Percentiles rank a stretch among this genome's conserved stretches.
phyloP scores from a whole-genome alignment of 2,888 invertebrate species.

The Ectemnius lituratus region DNA sequence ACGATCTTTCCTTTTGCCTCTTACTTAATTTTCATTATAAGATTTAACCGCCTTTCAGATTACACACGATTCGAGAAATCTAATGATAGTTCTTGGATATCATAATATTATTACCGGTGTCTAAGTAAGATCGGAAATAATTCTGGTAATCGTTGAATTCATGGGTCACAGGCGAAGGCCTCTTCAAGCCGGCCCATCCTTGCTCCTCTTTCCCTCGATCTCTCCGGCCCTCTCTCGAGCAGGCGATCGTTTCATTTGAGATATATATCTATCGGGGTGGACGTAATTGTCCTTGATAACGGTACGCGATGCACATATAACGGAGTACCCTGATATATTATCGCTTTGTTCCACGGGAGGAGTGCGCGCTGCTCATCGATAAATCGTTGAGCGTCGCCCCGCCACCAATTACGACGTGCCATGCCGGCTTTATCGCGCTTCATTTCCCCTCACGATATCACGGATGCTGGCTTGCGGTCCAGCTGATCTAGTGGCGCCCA shows the following conservation, averaged over 20 bases:
- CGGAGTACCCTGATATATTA: constrained; percentile 59
- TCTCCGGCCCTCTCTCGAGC: constrained; percentile 40
- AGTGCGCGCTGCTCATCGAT: constrained; percentile 51
- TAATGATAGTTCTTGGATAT: no score
- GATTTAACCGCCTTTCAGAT: no score
- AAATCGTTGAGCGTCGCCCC: constrained; percentile 54
- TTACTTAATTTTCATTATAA: no score
- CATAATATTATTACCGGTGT: no score
- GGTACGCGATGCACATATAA: constrained; percentile 60
- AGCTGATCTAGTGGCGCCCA: constrained; percentile 9
- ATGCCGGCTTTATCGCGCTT: constrained; percentile 34
- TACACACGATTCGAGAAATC: no score
- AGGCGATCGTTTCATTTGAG: constrained; percentile 60
- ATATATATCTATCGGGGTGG: constrained; percentile 40
- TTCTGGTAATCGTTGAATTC: constrained; percentile 56
- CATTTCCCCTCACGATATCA: constrained; percentile 26
- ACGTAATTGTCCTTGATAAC: constrained; percentile 65
- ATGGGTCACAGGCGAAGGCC: constrained; percentile 41
- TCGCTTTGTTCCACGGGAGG: constrained; percentile 57
- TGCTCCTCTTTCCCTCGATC: no score
- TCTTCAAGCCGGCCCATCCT: neutral
- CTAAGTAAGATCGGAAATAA: neutral
- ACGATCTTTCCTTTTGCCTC: no score
- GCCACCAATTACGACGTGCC: constrained; percentile 48
- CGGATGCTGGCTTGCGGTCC: constrained; percentile 25